phyloP scores from a whole-genome alignment of 1,140 invertebrate genomes.

The Hyles euphorbiae region DNA sequence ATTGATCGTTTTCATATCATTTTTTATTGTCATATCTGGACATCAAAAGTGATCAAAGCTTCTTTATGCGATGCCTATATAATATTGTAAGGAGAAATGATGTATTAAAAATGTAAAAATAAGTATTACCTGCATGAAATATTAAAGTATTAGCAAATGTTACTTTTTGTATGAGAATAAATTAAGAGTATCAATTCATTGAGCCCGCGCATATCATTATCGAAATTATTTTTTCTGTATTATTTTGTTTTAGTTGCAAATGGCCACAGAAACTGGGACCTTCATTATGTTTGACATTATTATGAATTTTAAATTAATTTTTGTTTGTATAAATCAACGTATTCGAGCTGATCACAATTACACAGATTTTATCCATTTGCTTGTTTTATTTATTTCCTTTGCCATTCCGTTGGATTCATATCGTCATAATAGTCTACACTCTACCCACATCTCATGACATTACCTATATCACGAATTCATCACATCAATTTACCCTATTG shows the following conservation, averaged over 20 bases:
- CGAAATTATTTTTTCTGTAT: slow-evolving; percentile 1
- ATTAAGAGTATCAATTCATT: slow-evolving; percentile 2
- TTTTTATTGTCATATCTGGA: slow-evolving; percentile 20
- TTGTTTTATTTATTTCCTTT: slow-evolving; percentile 41
- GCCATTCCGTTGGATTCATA: too few relatives aligned
- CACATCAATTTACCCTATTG: too few relatives aligned
- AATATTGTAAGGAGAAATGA: slow-evolving; percentile 2
- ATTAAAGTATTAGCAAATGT: slow-evolving; percentile 4
- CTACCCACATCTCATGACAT: too few relatives aligned
- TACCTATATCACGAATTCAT: too few relatives aligned
- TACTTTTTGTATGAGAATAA: slow-evolving; percentile 1
- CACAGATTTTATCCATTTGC: slow-evolving; percentile 39
- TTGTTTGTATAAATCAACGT: not conserved
- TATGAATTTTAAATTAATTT: not conserved
- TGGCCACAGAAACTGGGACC: too few relatives aligned
- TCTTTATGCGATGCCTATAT: slow-evolving; percentile 1
- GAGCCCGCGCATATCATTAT: slow-evolving; percentile 1
- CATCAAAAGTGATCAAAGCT: slow-evolving; percentile 3
- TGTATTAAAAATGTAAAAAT: slow-evolving; percentile 4
- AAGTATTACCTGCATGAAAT: slow-evolving; percentile 1
- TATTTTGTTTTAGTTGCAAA: not conserved
- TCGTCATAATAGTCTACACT: too few relatives aligned
- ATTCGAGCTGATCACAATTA: slow-evolving; percentile 30
- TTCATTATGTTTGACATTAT: too few relatives aligned
- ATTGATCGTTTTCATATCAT: slow-evolving; percentile 30